A percentile compares a stretch with the other conserved stretches of the same genome.
Evolutionary conservation across 2,797 vertebrate genomes (phyloP).

Genomic region (Danio tinwini): DNA sequence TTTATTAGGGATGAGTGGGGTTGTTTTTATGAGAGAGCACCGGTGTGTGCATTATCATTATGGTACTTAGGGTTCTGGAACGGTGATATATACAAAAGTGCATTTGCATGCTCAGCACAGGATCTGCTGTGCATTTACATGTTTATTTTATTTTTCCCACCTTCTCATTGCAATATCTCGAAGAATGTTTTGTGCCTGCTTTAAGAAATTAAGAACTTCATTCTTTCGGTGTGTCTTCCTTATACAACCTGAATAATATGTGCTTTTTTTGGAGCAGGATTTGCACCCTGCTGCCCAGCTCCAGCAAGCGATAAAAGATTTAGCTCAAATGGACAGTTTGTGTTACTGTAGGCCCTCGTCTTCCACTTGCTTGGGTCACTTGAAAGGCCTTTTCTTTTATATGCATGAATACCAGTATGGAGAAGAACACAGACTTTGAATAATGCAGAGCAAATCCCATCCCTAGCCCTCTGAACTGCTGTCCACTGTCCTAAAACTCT

Average conservation of each 20-base stretch:
- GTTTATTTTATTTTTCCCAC: background rate
- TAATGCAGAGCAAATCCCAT: constrained; percentile 68
- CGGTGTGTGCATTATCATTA: constrained; percentile 23
- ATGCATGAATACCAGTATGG: constrained; percentile 72
- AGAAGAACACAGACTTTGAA: constrained; percentile 72
- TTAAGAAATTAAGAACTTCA: background rate
- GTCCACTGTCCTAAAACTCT: constrained; percentile 50
- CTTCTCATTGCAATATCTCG: constrained; percentile 15
- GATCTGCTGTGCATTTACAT: background rate
- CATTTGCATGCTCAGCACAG: constrained; percentile 7
- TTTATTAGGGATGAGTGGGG: background rate
- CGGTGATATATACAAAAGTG: background rate
- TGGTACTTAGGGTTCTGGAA: background rate
- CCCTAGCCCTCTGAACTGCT: constrained; percentile 56
- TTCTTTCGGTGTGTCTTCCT: background rate
- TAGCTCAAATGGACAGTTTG: constrained; percentile 71
- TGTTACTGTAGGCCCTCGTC: constrained; percentile 62
- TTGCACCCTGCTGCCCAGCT: constrained; percentile 50
- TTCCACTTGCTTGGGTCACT: constrained; percentile 68
- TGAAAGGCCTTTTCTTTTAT: constrained; percentile 72
- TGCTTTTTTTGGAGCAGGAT: constrained; percentile 67
- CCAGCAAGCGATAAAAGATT: constrained; percentile 28
- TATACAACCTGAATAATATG: background rate
- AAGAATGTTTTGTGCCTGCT: background rate
- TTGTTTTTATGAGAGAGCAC: constrained; percentile 9